A percentile compares a stretch with the other conserved stretches of the same genome.
phyloP scores from a whole-genome alignment of 2,888 invertebrate genomes.

The Synanthedon formicaeformis region DNA sequence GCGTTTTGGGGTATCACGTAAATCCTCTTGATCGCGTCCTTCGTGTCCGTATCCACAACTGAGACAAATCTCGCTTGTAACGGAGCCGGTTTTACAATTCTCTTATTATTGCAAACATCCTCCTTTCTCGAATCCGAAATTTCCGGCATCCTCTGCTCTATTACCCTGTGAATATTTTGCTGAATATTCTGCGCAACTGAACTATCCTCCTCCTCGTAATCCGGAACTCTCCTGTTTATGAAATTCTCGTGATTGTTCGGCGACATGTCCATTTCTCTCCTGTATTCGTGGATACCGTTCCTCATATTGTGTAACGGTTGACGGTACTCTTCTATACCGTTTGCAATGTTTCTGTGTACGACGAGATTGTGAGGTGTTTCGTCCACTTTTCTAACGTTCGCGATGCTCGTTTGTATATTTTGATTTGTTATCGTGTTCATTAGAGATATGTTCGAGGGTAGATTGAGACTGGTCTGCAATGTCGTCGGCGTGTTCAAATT shows the following conservation, averaged over 20 bases:
- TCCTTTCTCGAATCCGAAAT: constrained; percentile 45
- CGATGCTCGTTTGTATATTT: constrained; percentile 33
- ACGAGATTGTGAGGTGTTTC: constrained; percentile 54
- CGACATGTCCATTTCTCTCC: constrained; percentile 37
- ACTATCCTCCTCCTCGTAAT: constrained; percentile 55
- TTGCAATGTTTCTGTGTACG: constrained; percentile 37
- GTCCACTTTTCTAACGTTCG: constrained; percentile 32
- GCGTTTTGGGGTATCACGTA: constrained; percentile 56
- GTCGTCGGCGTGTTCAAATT: constrained; percentile 30
- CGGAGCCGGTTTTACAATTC: constrained; percentile 57
- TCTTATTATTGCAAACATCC: constrained; percentile 28
- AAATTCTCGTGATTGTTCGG: constrained; percentile 49
- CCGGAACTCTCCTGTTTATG: constrained; percentile 47
- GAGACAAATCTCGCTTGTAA: constrained; percentile 49
- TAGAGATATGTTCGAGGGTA: constrained; percentile 46
- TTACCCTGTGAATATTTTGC: constrained; percentile 27
- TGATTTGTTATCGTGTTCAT: constrained; percentile 31
- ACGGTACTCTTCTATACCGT: constrained; percentile 49
- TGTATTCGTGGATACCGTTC: constrained; percentile 54
- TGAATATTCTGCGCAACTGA: constrained; percentile 35
- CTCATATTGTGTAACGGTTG: constrained; percentile 27
- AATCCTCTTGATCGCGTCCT: constrained; percentile 44
- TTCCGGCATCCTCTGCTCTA: constrained; percentile 37
- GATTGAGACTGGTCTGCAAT: constrained; percentile 31
- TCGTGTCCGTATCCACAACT: constrained; percentile 41